Percentiles rank a stretch among this genome's conserved stretches.
These are phyloP conservation scores for Argyresthia goedartella DNA, from an alignment of 2,888 invertebrate genomes.

Conservation along the genomic window DNA sequence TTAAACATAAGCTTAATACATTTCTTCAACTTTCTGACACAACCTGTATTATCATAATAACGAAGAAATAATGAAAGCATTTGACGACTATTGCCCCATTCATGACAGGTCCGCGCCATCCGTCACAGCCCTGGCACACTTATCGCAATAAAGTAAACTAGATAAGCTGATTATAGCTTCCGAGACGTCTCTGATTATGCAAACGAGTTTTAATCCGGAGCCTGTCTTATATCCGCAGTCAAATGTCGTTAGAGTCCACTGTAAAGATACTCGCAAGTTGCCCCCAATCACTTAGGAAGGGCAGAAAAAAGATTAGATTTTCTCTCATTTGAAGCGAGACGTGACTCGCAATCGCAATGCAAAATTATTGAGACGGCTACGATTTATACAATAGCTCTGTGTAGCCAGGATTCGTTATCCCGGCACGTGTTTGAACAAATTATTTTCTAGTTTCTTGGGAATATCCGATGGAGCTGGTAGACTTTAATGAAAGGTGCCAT, in stretches of 20 bases:
- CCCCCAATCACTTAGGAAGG: conserved; percentile 40
- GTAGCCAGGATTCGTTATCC: conserved; percentile 40
- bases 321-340: conserved; percentile 49
- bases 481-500: too few species aligned
- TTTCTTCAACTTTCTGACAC: too few species aligned
- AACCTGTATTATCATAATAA: too few species aligned
- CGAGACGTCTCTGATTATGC: conserved; percentile 36
- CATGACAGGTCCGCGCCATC: too few species aligned
- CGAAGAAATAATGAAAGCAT: too few species aligned
- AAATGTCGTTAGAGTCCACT: conserved; percentile 24
- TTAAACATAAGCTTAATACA: too few species aligned
- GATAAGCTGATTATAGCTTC: conserved; percentile 11
- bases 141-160: conserved; percentile 4
- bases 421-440: conserved; percentile 42
- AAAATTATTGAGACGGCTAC: conserved; percentile 30
- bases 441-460: conserved; percentile 27
- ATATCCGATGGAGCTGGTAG: conserved; percentile 28
- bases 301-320: conserved; percentile 54
- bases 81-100: too few species aligned
- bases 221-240: conserved; percentile 27
- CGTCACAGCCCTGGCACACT: not conserved
- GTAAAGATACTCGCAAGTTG: conserved; percentile 29
- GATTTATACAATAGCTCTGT: not conserved
- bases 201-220: conserved; percentile 33
- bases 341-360: conserved; percentile 47